Evolutionary conservation across 2,888 invertebrate genomes (phyloP).

Genomic region (Cistogaster globosa): DNA sequence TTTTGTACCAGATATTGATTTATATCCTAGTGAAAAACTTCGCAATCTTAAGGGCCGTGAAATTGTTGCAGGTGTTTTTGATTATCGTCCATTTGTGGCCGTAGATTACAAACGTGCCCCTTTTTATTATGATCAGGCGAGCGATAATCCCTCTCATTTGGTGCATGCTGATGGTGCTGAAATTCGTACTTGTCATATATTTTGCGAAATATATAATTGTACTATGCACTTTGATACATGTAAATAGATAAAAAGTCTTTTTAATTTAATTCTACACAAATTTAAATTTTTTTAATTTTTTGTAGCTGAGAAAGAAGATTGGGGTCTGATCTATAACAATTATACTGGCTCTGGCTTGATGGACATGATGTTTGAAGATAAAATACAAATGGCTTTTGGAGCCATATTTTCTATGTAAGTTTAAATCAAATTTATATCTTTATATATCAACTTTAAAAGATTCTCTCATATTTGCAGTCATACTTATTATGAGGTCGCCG

Average conservation of each 20-base stretch:
- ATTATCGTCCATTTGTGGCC: conserved; percentile 79
- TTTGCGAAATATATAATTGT: conserved; percentile 83
- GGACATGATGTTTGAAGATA: conserved; percentile 85
- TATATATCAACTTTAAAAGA: background rate
- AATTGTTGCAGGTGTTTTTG: conserved; percentile 77
- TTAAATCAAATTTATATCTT: background rate
- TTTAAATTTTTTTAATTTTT: background rate
- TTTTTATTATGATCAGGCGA: conserved; percentile 72
- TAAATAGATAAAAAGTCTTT: conserved; percentile 60
- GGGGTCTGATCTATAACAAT: conserved; percentile 87
- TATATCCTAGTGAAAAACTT: conserved; percentile 73
- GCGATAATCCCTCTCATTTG: conserved; percentile 61
- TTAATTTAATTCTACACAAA: background rate
- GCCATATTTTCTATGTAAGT: conserved; percentile 74
- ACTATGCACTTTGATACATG: conserved; percentile 80
- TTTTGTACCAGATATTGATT: conserved; percentile 50
- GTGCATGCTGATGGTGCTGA: conserved; percentile 85
- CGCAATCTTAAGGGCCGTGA: conserved; percentile 77
- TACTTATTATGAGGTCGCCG: conserved; percentile 85
- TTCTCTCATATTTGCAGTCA: conserved; percentile 84
- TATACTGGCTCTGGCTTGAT: conserved; percentile 86
- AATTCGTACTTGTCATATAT: conserved; percentile 80
- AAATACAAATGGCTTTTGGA: conserved; percentile 84
- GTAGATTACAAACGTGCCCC: conserved; percentile 75
- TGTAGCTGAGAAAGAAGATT: conserved; percentile 83